Base-by-base conservation (phyloP, 2,797 vertebrate genomes). In the Hafferia zeledoni region DNA sequence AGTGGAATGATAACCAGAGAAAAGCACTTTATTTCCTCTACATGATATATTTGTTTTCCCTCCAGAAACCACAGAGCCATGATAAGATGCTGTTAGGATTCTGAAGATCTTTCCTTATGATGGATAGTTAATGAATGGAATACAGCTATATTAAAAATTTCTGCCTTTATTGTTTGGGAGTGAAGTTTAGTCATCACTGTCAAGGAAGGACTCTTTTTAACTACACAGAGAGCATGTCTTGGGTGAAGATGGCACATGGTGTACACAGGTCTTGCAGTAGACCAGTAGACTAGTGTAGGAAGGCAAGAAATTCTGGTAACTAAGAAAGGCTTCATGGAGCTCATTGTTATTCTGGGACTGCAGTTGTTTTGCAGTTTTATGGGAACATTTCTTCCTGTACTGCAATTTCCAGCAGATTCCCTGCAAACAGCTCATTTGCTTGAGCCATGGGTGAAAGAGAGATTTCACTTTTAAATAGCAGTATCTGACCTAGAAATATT, bases 1-100 rank as follows among this genome's bases (percentile, higher is more conserved):
- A 95, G 67, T 75, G 30, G 55, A 97, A 94, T 94, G 83, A 96
- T 90, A 95, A 95, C 84, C 83, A 87, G 77, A 92, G 81, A 83
- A 83, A 93, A 75, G 70, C 76, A 89, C 57, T 93, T 94, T 89
- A 93, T 94, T 81, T 37, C 52, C 61, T 93, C 90, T 96, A 91
- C 2, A 4, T 75, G 91, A 93, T 68, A n/a, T 49, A 71, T 78
- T 93, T 93, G 61, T 84, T 84, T 90, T 87, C 81, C 52, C 77
- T 64, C 39, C 83, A 87, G 64, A 96, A 95, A 93, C 37, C 72
- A 88, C 49, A 87, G 35, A 87, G 81, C 60, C 61, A 30, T 49
- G 94, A 87, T 55, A 87, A 88, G 59, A 52, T 82, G 76, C 52
- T 59, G 50, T 64, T 65, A 84, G 83, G 65, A 91, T 90, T 94